Evolutionary conservation across 2,888 invertebrate species (phyloP).

Genomic region (Fragum sueziense): DNA sequence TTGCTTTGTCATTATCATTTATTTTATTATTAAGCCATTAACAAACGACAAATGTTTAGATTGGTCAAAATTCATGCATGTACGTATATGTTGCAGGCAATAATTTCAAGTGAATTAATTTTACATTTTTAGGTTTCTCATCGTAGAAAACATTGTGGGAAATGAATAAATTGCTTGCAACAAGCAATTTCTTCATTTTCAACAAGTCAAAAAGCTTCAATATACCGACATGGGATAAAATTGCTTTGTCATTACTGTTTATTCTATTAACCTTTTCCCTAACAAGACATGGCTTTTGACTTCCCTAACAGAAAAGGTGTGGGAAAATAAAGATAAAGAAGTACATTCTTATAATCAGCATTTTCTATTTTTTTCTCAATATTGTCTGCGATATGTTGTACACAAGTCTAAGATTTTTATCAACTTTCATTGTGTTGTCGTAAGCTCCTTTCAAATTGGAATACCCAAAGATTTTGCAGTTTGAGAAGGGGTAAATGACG

Average conservation of each 20-base stretch:
- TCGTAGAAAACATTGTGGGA: not conserved
- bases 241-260: not conserved
- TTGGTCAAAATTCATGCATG: too few species aligned
- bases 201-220: too few species aligned
- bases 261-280: not conserved
- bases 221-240: too few species aligned
- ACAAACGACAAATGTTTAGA: too few species aligned
- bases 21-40: too few species aligned
- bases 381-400: not conserved
- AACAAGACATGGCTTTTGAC: not conserved
- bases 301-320: not conserved
- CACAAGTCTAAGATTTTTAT: not conserved
- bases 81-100: too few species aligned
- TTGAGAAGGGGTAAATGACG: not conserved
- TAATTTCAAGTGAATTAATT: too few species aligned
- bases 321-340: not conserved
- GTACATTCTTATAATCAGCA: slow-evolving; percentile 6
- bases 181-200: not conserved
- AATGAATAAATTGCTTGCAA: not conserved
- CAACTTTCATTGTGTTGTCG: not conserved
- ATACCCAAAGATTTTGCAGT: not conserved
- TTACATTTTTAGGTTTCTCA: not conserved
- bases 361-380: not conserved
- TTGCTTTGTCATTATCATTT: too few species aligned
- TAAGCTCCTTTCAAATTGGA: not conserved